These are phyloP conservation scores for Megalopta genalis DNA, from an alignment of 1,140 invertebrate genomes.

Conservation along the genomic window DNA sequence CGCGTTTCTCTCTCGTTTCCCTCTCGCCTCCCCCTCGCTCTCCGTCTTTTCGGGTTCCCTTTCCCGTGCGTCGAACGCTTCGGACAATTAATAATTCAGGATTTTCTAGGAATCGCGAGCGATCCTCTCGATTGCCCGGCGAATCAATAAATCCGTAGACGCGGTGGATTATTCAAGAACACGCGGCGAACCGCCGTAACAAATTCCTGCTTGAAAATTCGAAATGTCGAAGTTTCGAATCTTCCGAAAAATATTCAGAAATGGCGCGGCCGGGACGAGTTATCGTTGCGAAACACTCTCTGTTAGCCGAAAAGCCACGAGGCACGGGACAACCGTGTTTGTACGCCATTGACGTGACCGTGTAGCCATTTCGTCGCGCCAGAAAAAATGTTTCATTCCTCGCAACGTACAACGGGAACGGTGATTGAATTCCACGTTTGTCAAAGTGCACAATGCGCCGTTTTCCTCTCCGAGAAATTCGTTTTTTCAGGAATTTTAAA, in stretches of 20 bases:
- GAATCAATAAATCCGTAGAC: not conserved
- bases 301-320: not conserved
- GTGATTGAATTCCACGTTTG: conserved; percentile 48
- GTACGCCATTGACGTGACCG: conserved; percentile 16
- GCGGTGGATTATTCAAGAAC: too few species aligned
- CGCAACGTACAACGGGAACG: conserved; percentile 25
- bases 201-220: too few species aligned
- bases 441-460: conserved; percentile 32
- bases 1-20: too few species aligned
- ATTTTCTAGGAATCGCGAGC: conserved; percentile 38
- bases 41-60: conserved; percentile 23
- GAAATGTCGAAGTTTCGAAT: too few species aligned
- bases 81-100: conserved; percentile 69
- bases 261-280: not conserved
- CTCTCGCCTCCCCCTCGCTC: conserved; percentile 20
- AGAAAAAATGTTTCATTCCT: conserved; percentile 34
- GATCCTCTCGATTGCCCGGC: conserved; percentile 16
- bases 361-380: conserved; percentile 31
- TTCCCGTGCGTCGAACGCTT: conserved; percentile 17
- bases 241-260: too few species aligned
- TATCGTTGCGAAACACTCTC: not conserved
- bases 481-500: conserved; percentile 13
- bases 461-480: conserved; percentile 28
- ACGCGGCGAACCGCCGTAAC: too few species aligned
- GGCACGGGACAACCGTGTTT: not conserved